Percentiles rank a stretch among this genome's conserved stretches.
Evolutionary conservation across 2,113 vertebrate species (phyloP).

Genomic region (Campylorhamphus procurvoides): DNA sequence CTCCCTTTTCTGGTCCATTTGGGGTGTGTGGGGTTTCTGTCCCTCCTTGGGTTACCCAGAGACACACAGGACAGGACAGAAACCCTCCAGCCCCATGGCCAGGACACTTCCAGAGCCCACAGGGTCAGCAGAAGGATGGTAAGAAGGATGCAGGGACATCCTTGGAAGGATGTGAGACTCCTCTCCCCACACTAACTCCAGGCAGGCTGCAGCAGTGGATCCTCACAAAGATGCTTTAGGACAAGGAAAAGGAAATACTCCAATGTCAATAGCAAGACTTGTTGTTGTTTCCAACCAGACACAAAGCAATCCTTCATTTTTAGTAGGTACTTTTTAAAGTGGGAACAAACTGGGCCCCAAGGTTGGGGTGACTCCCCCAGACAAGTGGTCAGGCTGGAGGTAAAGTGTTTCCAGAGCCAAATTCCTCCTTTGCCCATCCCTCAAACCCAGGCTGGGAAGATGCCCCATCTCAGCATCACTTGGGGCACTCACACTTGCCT

Average conservation of each 20-base stretch:
- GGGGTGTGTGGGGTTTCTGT: rapidly evolving
- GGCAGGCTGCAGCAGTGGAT: not conserved
- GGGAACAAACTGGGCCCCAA: not conserved
- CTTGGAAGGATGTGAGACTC: rapidly evolving
- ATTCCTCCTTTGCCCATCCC: not conserved
- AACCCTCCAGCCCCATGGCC: rapidly evolving
- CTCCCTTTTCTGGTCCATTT: not conserved
- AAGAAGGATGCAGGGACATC: not conserved
- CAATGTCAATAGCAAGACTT: not conserved
- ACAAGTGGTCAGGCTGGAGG: not conserved
- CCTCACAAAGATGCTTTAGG: not conserved
- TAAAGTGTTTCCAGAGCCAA: not conserved
- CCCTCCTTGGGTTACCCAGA: not conserved
- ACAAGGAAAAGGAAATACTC: not conserved
- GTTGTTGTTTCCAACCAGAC: not conserved
- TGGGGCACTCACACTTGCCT: not conserved
- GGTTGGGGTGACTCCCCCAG: not conserved
- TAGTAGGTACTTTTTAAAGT: not conserved
- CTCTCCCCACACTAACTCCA: not conserved
- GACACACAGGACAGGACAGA: not conserved
- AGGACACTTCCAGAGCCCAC: not conserved
- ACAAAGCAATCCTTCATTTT: not conserved
- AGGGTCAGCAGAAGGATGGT: not conserved
- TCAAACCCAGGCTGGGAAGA: not conserved
- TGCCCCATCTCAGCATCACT: not conserved